phyloP scores from a whole-genome alignment of 1,140 invertebrate genomes.

The Macrobrachium rosenbergii region DNA sequence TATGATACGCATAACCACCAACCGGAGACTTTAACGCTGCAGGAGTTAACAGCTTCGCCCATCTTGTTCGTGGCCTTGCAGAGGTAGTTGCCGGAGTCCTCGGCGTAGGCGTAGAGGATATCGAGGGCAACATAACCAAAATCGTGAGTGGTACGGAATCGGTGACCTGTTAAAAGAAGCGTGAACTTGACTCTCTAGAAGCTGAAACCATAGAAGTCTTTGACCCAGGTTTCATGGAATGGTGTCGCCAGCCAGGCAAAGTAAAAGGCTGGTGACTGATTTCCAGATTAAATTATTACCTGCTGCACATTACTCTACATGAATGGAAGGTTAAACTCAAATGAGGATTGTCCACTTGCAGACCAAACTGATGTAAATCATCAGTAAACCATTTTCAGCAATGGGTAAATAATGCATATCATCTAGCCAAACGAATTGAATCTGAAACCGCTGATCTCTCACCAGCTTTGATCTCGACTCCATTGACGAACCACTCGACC shows the following conservation, averaged over 20 bases:
- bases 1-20: conserved; percentile 54
- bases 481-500: conserved; percentile 97
- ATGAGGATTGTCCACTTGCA: too few relatives aligned
- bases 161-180: conserved; percentile 68
- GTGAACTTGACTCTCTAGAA: neutral
- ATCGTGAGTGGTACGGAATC: conserved; percentile 88
- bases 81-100: conserved; percentile 95
- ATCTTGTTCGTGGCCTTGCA: conserved; percentile 92
- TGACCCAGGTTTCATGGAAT: too few relatives aligned
- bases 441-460: neutral
- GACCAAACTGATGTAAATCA: too few relatives aligned
- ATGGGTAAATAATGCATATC: too few relatives aligned
- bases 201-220: neutral
- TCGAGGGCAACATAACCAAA: conserved; percentile 96
- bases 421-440: too few relatives aligned
- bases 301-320: too few relatives aligned
- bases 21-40: conserved; percentile 81
- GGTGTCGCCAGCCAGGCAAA: too few relatives aligned
- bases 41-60: conserved; percentile 93
- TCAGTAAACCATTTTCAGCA: too few relatives aligned
- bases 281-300: too few relatives aligned
- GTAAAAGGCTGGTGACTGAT: too few relatives aligned
- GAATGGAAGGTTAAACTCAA: too few relatives aligned
- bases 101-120: conserved; percentile 91
- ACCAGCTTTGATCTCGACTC: conserved; percentile 81